phyloP scores from a whole-genome alignment of 2,113 vertebrate species.

The Delphinapterus leucas region DNA sequence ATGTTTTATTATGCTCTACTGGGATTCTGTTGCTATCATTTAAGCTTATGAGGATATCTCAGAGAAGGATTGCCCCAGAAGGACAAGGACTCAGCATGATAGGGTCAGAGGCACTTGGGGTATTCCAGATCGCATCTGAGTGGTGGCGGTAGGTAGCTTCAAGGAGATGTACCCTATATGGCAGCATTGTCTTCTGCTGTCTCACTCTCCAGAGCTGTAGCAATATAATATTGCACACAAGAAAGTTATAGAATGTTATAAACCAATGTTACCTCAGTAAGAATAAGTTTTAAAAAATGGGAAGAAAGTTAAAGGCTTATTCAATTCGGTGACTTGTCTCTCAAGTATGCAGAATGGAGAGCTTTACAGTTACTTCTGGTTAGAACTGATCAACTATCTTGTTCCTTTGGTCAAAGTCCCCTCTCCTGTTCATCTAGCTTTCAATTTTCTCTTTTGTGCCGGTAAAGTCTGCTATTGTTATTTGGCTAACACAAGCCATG shows the following conservation, averaged over 20 bases:
- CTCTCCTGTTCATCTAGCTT: not conserved
- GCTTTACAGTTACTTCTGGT: not conserved
- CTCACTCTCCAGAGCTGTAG: not conserved
- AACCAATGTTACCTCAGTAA: not conserved
- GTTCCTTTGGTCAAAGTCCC: not conserved
- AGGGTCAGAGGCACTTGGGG: not conserved
- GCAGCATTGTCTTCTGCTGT: rapidly evolving
- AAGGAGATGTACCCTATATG: rapidly evolving
- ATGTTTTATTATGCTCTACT: not conserved
- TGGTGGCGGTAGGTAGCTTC: not conserved
- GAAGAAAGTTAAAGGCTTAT: not conserved
- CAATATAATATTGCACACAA: not conserved
- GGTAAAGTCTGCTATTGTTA: not conserved
- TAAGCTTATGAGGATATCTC: not conserved
- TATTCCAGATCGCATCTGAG: not conserved
- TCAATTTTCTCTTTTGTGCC: not conserved
- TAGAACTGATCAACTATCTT: not conserved
- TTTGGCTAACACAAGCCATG: not conserved
- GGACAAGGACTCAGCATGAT: not conserved
- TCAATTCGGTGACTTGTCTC: not conserved
- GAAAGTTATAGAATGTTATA: not conserved
- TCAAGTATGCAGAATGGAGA: not conserved
- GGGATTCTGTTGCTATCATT: slow-evolving; percentile 3
- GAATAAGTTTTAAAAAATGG: not conserved
- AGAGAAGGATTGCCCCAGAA: not conserved